Evolutionary conservation across 2,888 invertebrate genomes (phyloP).

Genomic region (Pristionchus japonicus): DNA sequence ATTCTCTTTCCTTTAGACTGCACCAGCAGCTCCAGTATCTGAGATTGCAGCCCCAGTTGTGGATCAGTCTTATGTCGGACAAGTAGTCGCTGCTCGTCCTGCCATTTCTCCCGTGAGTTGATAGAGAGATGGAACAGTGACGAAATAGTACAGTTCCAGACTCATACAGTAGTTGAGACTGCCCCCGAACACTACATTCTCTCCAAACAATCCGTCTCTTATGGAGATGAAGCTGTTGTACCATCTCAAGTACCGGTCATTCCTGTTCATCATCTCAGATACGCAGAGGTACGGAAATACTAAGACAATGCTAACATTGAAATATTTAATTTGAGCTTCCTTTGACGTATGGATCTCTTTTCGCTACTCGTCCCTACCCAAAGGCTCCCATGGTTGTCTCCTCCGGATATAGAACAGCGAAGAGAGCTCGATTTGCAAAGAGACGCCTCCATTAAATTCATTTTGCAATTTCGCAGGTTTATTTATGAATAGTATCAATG

Average conservation of each 20-base stretch:
- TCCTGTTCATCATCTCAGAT: not conserved
- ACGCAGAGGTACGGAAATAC: constrained; percentile 12
- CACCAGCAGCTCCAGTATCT: not conserved
- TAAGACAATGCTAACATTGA: not conserved
- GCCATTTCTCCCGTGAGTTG: not conserved
- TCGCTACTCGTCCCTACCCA: constrained; percentile 3
- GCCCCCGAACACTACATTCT: not conserved
- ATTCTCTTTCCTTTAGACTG: not conserved
- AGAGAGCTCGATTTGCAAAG: not conserved
- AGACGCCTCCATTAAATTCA: constrained; percentile 1
- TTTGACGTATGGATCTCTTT: constrained; percentile 3
- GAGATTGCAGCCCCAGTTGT: not conserved
- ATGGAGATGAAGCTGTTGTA: constrained; percentile 7
- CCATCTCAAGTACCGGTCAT: not conserved
- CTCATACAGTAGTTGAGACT: not conserved
- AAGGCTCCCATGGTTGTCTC: constrained; percentile 15
- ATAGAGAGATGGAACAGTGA: not conserved
- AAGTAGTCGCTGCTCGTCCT: not conserved
- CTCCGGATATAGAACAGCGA: not conserved
- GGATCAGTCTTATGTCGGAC: constrained; percentile 4
- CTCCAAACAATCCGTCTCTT: not conserved
- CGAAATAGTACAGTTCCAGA: not conserved
- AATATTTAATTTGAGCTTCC: not conserved
- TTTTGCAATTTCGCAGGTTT: not conserved
- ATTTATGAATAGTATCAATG: constrained; percentile 25